Base-by-base conservation (phyloP, 2,113 vertebrate species). In the Vimba vimba region DNA sequence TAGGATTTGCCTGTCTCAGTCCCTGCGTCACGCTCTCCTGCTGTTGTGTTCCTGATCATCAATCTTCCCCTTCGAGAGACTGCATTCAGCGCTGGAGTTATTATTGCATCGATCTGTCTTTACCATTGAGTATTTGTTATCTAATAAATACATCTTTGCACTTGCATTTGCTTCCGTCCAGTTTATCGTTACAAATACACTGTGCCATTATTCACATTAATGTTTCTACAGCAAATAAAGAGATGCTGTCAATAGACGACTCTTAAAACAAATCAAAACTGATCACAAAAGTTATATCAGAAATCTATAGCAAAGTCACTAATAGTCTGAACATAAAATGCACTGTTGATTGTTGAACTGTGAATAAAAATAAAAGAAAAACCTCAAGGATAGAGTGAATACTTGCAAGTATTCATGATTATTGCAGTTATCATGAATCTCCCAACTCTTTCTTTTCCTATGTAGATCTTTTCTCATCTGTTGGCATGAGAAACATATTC, bases 161-260 rank as follows among this genome's bases (percentile, higher is more conserved):
- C n/a, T n/a, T n/a, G n/a, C n/a, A n/a, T n/a, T n/a, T n/a, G n/a
- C n/a, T n/a, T n/a, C n/a, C n/a, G n/a, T n/a, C n/a, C n/a, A n/a
- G n/a, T n/a, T n/a, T n/a, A n/a, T n/a, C n/a, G n/a, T n/a, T n/a
- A n/a, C n/a, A n/a, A n/a, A n/a, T 79, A 21, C 60, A 55, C 5
- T 27, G 43, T 79, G 33, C 25, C 8, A 45, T 85, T 85, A 55
- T 79, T 78, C 52, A 69, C 77, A 19, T 39, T 3, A 68, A 1
- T 73, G 17, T 33, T 73, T 59, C 21, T 45, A n/a, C 4, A 45
- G 36, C 5, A 73, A 73, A 21, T n/a, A 25, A 86, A 23, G 39
- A 21, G 4, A 43, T 39, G 30, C 43, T 52, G 33, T 68, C 21
- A 36, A 33, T 64, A 6, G 15, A 6, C 15, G 11, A 64, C 23